Evolutionary conservation across 2,113 vertebrate species (phyloP).

Genomic region (Penelope pileata): DNA sequence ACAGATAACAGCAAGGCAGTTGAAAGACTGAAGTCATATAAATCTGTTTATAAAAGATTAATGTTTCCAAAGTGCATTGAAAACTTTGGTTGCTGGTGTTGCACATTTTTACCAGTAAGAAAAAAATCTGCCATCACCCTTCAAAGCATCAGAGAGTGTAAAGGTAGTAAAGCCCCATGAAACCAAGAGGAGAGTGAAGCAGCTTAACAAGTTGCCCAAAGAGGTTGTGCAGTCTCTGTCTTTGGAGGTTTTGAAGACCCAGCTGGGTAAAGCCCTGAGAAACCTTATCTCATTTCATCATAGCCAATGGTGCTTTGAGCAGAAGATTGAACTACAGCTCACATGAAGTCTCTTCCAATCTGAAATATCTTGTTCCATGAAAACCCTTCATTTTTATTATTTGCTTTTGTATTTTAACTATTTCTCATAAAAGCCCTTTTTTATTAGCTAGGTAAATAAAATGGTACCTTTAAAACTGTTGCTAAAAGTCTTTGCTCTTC

Average conservation of each 20-base stretch:
- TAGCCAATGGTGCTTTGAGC: background rate
- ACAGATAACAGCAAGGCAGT: background rate
- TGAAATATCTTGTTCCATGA: background rate
- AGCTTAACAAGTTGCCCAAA: background rate
- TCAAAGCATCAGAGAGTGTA: background rate
- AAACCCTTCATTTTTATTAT: background rate
- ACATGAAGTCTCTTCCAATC: background rate
- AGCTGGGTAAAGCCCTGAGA: background rate
- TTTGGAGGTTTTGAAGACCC: background rate
- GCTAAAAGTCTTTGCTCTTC: background rate
- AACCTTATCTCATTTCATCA: background rate
- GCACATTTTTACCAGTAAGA: background rate
- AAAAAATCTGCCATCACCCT: background rate
- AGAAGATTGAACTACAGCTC: background rate
- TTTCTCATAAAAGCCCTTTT: background rate
- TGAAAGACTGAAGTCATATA: background rate
- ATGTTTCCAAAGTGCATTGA: background rate
- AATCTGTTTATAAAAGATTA: background rate
- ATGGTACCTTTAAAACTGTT: background rate
- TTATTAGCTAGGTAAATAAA: background rate
- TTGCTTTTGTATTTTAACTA: background rate
- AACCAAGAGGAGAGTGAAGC: background rate
- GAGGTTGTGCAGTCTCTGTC: background rate
- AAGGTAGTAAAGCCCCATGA: background rate
- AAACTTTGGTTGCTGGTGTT: background rate